Evolutionary conservation across 2,113 vertebrate species (phyloP), one percentile per base, ranked within the genome.

Genomic region (Myrmecobius fasciatus): DNA sequence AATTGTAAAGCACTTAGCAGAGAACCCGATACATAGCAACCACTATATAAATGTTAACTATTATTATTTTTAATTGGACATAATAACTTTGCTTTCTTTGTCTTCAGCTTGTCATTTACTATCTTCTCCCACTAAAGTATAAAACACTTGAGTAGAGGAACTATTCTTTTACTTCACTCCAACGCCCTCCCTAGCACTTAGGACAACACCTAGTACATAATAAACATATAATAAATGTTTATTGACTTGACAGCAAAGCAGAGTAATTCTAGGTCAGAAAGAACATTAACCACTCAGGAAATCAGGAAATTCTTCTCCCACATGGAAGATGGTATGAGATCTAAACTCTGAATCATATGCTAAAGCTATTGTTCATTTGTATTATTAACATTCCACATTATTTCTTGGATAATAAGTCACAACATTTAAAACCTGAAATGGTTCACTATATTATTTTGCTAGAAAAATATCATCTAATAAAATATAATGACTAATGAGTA

Each of bases 361-460:
- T 43, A 83, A 43, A 7, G 67, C n/a, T 83, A 43, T 43, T 43
- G n/a, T 83, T 83, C 22, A 83, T 43, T 43, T 83, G n/a, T 20
- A 43, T 43, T 24, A 83, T n/a, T 75, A 75, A n/a, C 36, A n/a
- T 75, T 20, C n/a, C 36, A n/a, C 14, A 10, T 83, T 49, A 93
- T 94, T 92, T 96, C 51, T 89, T 91, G 25, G 52, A 93, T 93
- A 94, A 90, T 93, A 51, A 94, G 28, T 83, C n/a, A 83, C n/a
- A 83, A 43, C 67, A 93, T 17, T 60, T 93, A 91, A 94, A 54
- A 26, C 90, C 54, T 91, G 47, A 53, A 94, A 91, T 67, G 88
- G 51, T 89, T 56, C 75, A 31, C 48, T 89, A 67, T 25, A 92
- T n/a, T 95, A 52, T 94, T 51, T 91, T 60, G 89, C 43, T 49